phyloP scores from a whole-genome alignment of 2,797 vertebrate species.

The Odontamblyopus lacepedii region DNA sequence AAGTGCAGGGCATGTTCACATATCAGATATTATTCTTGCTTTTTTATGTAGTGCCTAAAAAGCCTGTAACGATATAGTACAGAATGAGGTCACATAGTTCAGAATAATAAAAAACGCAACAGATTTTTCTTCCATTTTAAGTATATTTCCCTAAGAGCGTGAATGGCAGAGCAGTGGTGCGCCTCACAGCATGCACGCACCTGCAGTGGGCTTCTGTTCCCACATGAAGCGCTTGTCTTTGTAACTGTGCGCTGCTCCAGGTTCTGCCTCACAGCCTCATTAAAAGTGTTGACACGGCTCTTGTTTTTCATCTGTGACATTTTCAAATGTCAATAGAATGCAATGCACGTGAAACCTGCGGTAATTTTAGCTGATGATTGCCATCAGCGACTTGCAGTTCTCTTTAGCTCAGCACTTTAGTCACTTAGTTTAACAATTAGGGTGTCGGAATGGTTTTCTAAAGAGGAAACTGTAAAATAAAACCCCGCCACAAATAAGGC shows the following conservation, averaged over 20 bases:
- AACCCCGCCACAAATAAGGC: neutral
- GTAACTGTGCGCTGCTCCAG: conserved; percentile 17
- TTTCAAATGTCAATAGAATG: conserved; percentile 67
- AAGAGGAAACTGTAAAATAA: conserved; percentile 3
- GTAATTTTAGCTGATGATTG: conserved; percentile 58
- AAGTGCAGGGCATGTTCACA: no score
- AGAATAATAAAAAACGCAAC: no score
- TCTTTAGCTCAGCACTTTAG: conserved; percentile 45
- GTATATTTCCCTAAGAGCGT: neutral
- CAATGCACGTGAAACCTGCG: conserved; percentile 39
- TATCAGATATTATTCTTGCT: no score
- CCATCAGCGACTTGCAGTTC: conserved; percentile 21
- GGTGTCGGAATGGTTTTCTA: conserved; percentile 16
- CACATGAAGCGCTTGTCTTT: conserved; percentile 8
- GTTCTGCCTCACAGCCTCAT: conserved; percentile 32
- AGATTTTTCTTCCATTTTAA: no score
- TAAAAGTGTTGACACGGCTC: conserved; percentile 47
- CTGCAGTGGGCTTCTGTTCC: conserved; percentile 9
- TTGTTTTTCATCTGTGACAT: conserved; percentile 64
- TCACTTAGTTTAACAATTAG: conserved; percentile 10
- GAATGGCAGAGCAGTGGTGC: neutral
- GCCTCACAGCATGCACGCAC: neutral
- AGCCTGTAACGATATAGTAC: no score
- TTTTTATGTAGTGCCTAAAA: no score
- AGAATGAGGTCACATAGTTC: no score